Base-by-base conservation (phyloP, 2,888 invertebrate genomes). In the Acrobasis suavella region DNA sequence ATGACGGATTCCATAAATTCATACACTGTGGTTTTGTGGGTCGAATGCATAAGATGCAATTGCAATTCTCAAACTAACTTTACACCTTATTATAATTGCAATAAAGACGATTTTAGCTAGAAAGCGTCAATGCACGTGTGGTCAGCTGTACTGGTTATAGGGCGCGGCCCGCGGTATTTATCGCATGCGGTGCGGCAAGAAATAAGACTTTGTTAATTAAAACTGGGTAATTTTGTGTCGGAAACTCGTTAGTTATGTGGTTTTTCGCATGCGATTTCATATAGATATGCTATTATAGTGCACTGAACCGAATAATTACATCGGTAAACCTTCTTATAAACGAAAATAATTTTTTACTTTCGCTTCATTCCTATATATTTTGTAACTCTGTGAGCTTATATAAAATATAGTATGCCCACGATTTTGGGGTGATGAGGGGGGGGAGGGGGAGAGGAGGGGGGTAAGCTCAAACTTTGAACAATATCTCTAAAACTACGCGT, bases 101-200 rank as follows among this genome's bases (percentile, higher is more conserved):
- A 12, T 39, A 55, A 38, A 9, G 17, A 10, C 6, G 39, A 3
- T 55, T 55, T 55, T 55, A 14, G 12, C 14, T 7, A n/a, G 46
- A 12, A 46, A 14, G 12, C 12, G 16, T 39, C 16, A 12, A 15
- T 16, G 15, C 10, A 54, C 16, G 15, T 42, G 42, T 46, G 42
- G 56, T 56, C 22, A 56, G 12, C 37, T 39, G 16, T 12, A 16
- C 9, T 42, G 38, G 50, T 59, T 50, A 50, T 9, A 51, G 60
- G 60, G 60, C 39, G 60, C 51, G 60, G 51, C 39, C 5, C 2
- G 60, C 14, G 60, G 60, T 51, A 60, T 60, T 60, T 51, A 60
- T 42, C 42, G 22, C 42, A 42, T 51, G 22, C 51, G 37, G 54
- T 51, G 22, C 51, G 37, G 54, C 37, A 55, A 55, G 55, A 56